A percentile compares a stretch with the other conserved stretches of the same genome.
Evolutionary conservation across 2,888 invertebrate species (phyloP).

Genomic region (Anagyrus pseudococci): DNA sequence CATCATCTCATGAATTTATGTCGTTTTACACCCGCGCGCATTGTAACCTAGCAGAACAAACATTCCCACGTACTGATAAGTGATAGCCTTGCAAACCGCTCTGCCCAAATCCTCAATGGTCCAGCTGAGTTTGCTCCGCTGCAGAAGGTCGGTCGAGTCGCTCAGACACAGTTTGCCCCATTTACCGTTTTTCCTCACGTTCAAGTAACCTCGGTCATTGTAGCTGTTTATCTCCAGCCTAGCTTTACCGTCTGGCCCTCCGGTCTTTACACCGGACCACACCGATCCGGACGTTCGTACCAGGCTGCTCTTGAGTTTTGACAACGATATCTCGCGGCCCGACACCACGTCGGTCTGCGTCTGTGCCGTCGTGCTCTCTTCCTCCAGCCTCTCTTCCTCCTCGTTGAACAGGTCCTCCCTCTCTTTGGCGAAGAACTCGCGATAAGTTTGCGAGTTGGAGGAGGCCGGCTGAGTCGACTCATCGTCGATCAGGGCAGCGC

Average conservation of each 20-base stretch:
- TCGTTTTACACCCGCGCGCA: no score
- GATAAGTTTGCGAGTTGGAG: slow-evolving; percentile 2
- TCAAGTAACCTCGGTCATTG: slow-evolving; percentile 69
- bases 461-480: slow-evolving; percentile 33
- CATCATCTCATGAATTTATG: background rate
- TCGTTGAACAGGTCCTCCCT: slow-evolving; percentile 3
- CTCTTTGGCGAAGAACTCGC: slow-evolving; percentile 12
- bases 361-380: background rate
- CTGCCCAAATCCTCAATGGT: slow-evolving; percentile 75
- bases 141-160: slow-evolving; percentile 69
- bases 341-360: slow-evolving; percentile 39
- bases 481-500: slow-evolving; percentile 63
- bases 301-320: slow-evolving; percentile 29
- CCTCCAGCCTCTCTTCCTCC: background rate
- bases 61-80: slow-evolving; percentile 70
- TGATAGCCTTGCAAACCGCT: slow-evolving; percentile 79
- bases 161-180: slow-evolving; percentile 82
- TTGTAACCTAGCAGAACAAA: background rate
- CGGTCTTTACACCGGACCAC: slow-evolving; percentile 38
- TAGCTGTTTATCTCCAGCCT: slow-evolving; percentile 54
- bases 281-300: slow-evolving; percentile 38
- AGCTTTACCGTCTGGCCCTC: slow-evolving; percentile 30
- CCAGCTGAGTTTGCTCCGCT: slow-evolving; percentile 68
- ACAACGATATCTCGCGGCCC: slow-evolving; percentile 48
- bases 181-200: slow-evolving; percentile 76